phyloP scores from a whole-genome alignment of 1,140 invertebrate species.

The Aphidius gifuensis region DNA sequence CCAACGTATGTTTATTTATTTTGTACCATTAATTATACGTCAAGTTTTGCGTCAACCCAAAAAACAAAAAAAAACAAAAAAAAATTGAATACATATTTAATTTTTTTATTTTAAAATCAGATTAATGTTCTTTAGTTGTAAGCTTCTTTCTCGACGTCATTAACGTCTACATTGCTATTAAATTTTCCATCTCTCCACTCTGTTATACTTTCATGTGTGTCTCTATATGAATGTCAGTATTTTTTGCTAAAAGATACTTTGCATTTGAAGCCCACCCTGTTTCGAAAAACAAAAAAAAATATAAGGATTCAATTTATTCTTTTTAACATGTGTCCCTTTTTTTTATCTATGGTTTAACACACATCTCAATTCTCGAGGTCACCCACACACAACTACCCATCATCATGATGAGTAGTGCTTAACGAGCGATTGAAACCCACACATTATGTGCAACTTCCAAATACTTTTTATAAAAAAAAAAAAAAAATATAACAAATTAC shows the following conservation, averaged over 20 bases:
- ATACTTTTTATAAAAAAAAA: neutral
- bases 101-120: neutral
- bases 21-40: slow-evolving; percentile 11
- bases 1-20: neutral
- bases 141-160: neutral
- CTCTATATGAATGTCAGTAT: too few relatives aligned
- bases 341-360: neutral
- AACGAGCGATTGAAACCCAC: slow-evolving; percentile 17
- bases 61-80: neutral
- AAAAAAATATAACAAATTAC: neutral
- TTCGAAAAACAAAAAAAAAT: too few relatives aligned
- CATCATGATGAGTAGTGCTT: neutral
- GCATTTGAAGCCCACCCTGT: too few relatives aligned
- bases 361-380: neutral
- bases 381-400: too few relatives aligned
- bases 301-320: neutral
- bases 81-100: neutral
- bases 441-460: slow-evolving; percentile 4
- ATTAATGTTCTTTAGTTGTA: neutral
- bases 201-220: too few relatives aligned
- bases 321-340: neutral
- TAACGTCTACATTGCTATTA: neutral
- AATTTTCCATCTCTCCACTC: too few relatives aligned
- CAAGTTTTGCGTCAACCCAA: neutral
- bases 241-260: too few relatives aligned